Evolutionary conservation across 2,797 vertebrate genomes (phyloP).

Genomic region (Nannoperca australis): DNA sequence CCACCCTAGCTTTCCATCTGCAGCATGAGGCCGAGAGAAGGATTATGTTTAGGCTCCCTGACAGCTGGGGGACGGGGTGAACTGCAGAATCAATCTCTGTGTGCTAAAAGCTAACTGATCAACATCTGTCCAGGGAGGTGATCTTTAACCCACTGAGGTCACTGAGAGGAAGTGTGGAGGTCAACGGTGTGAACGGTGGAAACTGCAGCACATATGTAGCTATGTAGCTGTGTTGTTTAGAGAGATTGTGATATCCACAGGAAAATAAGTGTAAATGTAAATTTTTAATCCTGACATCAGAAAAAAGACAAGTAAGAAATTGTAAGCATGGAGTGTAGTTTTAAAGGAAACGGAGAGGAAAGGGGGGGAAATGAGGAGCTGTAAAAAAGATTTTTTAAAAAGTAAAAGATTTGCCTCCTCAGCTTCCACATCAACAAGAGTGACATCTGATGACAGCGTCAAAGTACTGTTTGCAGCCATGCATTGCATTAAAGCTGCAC

Average conservation of each 20-base stretch:
- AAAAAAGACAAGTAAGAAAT: not conserved
- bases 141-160: slow-evolving; percentile 59
- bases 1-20: slow-evolving; percentile 21
- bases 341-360: not conserved
- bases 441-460: slow-evolving; percentile 59
- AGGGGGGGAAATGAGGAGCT: not conserved
- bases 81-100: slow-evolving; percentile 21
- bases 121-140: slow-evolving; percentile 42
- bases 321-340: not conserved
- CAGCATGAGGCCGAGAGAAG: not conserved
- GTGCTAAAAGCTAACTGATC: slow-evolving; percentile 4
- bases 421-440: slow-evolving; percentile 1
- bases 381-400: not conserved
- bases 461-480: slow-evolving; percentile 13
- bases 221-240: not conserved
- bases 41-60: slow-evolving; percentile 31
- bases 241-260: not conserved
- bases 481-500: slow-evolving; percentile 19
- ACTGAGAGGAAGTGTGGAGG: slow-evolving; percentile 52
- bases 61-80: slow-evolving; percentile 15
- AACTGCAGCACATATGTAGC: slow-evolving; percentile 22
- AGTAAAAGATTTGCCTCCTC: not conserved
- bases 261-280: not conserved
- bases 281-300: not conserved
- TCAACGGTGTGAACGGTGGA: slow-evolving; percentile 20